These are phyloP conservation scores for Mactra quadrangularis DNA, from an alignment of 1,140 invertebrate species.

Conservation along the genomic window DNA sequence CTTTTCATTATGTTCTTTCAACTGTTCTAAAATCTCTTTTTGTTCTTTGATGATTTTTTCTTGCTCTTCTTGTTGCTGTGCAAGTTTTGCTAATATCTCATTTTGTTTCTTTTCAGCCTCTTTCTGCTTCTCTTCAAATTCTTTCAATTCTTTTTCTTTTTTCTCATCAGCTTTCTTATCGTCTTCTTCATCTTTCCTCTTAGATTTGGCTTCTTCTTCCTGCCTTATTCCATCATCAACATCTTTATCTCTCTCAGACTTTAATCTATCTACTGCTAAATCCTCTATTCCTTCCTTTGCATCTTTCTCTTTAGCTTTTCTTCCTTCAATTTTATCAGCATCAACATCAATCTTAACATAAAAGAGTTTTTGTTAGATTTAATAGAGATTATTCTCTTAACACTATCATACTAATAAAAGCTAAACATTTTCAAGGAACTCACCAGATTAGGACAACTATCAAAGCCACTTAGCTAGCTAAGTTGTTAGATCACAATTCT, in stretches of 20 bases:
- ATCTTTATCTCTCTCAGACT: not conserved
- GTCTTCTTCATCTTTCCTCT: not conserved
- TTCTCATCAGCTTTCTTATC: slow-evolving; percentile 66
- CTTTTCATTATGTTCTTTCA: slow-evolving; percentile 84
- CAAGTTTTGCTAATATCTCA: slow-evolving; percentile 84
- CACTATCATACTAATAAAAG: too few species aligned
- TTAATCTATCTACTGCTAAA: not conserved
- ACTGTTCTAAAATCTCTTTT: slow-evolving; percentile 84
- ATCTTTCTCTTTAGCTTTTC: too few species aligned
- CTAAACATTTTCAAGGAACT: too few species aligned
- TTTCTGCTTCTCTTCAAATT: slow-evolving; percentile 25
- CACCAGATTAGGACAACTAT: not conserved
- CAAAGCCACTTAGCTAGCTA: too few species aligned
- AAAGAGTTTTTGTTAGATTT: too few species aligned
- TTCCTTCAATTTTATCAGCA: too few species aligned
- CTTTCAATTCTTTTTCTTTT: slow-evolving; percentile 83
- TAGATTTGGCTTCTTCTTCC: not conserved
- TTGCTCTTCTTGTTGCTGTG: slow-evolving; percentile 84
- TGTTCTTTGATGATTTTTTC: slow-evolving; percentile 80
- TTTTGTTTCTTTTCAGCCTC: slow-evolving; percentile 82
- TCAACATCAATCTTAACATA: too few species aligned
- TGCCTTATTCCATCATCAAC: not conserved
- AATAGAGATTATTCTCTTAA: too few species aligned
- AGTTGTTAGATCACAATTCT: too few species aligned
- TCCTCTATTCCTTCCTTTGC: not conserved